These are phyloP conservation scores for Macaria liturata DNA, from an alignment of 2,888 invertebrate species.

Conservation along the genomic window DNA sequence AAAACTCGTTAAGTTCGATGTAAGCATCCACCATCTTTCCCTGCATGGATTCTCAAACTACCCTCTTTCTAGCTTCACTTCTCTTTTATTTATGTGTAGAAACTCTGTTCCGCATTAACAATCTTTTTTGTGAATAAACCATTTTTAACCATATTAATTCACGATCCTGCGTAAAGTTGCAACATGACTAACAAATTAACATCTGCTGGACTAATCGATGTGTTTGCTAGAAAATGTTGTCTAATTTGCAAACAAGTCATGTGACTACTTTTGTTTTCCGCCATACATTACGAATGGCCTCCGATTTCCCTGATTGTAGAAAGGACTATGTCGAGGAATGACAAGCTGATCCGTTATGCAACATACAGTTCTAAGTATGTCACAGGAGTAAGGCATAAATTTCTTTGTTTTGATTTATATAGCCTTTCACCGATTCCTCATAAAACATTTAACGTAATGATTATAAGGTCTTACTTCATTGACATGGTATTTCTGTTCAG, in stretches of 20 bases:
- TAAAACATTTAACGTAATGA: neutral
- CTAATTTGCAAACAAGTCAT: conserved; percentile 41
- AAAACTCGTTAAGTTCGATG: conserved; percentile 83
- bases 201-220: conserved; percentile 51
- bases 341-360: neutral
- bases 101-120: conserved; percentile 46
- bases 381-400: neutral
- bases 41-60: conserved; percentile 27
- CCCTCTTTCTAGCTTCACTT: conserved; percentile 41
- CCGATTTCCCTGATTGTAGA: conserved; percentile 26
- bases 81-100: conserved; percentile 42
- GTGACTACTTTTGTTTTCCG: conserved; percentile 44
- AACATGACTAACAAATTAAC: conserved; percentile 68
- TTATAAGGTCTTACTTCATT: neutral
- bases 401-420: neutral
- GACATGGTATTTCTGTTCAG: neutral
- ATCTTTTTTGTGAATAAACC: conserved; percentile 34
- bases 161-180: conserved; percentile 55
- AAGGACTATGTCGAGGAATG: conserved; percentile 12
- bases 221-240: conserved; percentile 35
- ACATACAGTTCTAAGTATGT: conserved; percentile 1
- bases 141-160: conserved; percentile 61
- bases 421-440: neutral
- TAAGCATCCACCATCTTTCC: conserved; percentile 55
- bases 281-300: conserved; percentile 49